These are phyloP conservation scores for Diplodus puntazzo DNA, from an alignment of 2,797 vertebrate species.

Conservation along the genomic window DNA sequence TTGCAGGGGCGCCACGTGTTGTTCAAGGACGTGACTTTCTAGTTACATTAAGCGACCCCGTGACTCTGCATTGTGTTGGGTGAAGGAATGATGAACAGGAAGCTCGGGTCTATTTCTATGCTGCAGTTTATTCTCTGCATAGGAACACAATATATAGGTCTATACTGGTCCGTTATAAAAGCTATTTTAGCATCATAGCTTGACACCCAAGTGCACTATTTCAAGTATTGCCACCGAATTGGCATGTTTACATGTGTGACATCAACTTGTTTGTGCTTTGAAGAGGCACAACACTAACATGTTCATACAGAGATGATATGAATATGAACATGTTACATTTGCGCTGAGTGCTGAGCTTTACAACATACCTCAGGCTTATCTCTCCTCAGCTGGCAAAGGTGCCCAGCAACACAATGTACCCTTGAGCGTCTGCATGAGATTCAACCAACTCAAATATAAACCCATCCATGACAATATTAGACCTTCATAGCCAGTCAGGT, in stretches of 20 bases:
- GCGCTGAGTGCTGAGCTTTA: not conserved
- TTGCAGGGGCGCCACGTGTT: not conserved
- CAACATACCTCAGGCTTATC: not conserved
- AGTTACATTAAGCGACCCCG: not conserved
- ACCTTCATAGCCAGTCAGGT: too few species aligned
- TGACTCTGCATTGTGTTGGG: not conserved
- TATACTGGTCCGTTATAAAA: not conserved
- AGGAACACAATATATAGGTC: not conserved
- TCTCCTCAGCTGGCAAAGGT: not conserved
- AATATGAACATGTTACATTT: not conserved
- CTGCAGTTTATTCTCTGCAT: not conserved
- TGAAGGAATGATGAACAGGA: not conserved
- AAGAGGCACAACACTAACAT: not conserved
- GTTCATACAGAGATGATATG: not conserved
- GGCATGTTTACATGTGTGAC: not conserved
- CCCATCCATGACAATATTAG: too few species aligned
- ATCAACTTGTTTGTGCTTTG: too few species aligned
- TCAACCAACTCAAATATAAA: too few species aligned
- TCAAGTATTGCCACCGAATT: too few species aligned
- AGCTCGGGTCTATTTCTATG: not conserved
- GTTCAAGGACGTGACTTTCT: not conserved
- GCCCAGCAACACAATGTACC: too few species aligned
- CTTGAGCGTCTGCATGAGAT: too few species aligned
- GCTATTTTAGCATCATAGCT: not conserved
- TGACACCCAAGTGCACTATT: not conserved